phyloP scores from a whole-genome alignment of 2,888 invertebrate genomes.

The Dryomyza anilis region DNA sequence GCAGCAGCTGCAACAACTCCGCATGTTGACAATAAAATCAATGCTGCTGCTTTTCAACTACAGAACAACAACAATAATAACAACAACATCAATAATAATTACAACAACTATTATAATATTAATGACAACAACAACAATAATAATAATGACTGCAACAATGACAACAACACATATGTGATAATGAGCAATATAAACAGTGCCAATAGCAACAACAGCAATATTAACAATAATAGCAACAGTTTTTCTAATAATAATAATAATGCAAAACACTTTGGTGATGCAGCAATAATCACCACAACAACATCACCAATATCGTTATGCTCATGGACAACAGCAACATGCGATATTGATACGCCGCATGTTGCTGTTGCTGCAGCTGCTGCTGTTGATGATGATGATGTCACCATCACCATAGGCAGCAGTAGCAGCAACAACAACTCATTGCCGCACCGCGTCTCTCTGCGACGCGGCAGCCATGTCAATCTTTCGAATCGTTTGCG shows the following conservation, averaged over 20 bases:
- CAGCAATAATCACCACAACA: conserved; percentile 19
- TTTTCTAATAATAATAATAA: background rate
- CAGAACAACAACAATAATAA: background rate
- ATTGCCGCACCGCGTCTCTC: conserved; percentile 33
- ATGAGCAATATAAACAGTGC: conserved; percentile 27
- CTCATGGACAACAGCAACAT: conserved; percentile 13
- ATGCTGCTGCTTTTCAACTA: too few relatives aligned
- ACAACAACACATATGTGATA: conserved; percentile 24
- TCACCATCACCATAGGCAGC: background rate
- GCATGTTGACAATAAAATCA: too few relatives aligned
- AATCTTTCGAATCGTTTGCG: conserved; percentile 54
- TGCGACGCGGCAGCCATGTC: conserved; percentile 50
- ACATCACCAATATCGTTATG: conserved; percentile 26
- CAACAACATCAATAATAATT: conserved; percentile 22
- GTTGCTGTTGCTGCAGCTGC: background rate
- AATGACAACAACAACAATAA: conserved; percentile 26
- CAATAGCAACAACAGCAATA: conserved; percentile 35
- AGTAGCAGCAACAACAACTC: conserved; percentile 19
- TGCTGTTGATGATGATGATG: background rate
- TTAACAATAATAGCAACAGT: background rate
- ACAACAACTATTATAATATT: conserved; percentile 14
- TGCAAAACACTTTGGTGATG: conserved; percentile 37
- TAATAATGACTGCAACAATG: conserved; percentile 25
- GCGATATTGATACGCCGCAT: conserved; percentile 1
- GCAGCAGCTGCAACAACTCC: conserved; percentile 13